These are phyloP conservation scores for Dendrocincla fuliginosa DNA, from an alignment of 2,797 vertebrate species.

Conservation along the genomic window DNA sequence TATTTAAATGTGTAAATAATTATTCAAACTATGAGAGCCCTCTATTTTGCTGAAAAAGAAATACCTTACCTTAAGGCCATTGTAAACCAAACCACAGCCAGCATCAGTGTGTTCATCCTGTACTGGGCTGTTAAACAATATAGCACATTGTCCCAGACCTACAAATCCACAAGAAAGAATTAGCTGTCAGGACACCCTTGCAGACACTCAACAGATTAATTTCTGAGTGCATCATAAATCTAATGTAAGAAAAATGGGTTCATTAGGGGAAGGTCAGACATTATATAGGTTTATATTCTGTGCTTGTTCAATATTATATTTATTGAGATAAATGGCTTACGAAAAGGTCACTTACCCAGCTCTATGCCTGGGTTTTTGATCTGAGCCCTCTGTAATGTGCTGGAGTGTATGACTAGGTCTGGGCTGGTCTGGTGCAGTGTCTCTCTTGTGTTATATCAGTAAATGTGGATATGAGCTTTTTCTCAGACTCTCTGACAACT, in stretches of 20 bases:
- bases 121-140: slow-evolving; percentile 89
- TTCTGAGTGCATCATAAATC: neutral
- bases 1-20: neutral
- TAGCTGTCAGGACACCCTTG: neutral
- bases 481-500: neutral
- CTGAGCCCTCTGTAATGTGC: neutral
- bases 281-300: neutral
- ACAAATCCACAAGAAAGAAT: slow-evolving; percentile 15
- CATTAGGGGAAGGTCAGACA: neutral
- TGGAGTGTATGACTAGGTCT: neutral
- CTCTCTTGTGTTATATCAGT: neutral
- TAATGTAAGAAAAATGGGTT: neutral
- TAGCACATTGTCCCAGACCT: slow-evolving; percentile 93
- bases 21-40: neutral
- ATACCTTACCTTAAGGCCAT: slow-evolving; percentile 91
- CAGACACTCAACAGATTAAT: neutral
- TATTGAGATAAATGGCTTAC: neutral
- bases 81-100: slow-evolving; percentile 95
- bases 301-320: neutral
- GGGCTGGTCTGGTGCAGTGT: neutral
- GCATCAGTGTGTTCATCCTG: slow-evolving; percentile 88
- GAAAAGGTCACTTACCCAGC: neutral
- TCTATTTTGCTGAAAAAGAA: neutral
- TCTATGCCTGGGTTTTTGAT: neutral
- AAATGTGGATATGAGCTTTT: neutral